Conservation (phyloP, 2,888 invertebrate species). For the Chalcis sispes region DNA sequence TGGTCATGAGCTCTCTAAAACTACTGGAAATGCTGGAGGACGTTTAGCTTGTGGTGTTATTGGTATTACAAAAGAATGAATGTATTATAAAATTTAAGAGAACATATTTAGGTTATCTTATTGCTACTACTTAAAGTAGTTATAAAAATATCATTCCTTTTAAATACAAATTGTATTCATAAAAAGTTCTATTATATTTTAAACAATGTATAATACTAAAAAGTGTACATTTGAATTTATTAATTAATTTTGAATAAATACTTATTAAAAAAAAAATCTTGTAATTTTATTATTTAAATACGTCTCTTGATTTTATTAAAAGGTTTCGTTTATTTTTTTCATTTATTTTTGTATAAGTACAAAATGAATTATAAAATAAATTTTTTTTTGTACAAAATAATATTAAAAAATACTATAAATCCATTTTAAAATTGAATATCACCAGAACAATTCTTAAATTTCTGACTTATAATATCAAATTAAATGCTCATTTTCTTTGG, state of each 20-base stretch:
- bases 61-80: conserved; percentile 80
- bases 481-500: conserved; percentile 29
- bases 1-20: conserved; percentile 93
- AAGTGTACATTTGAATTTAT: conserved; percentile 26
- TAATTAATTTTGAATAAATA: conserved; percentile 48
- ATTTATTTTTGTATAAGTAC: conserved; percentile 32
- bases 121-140: conserved; percentile 38
- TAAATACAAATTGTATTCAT: conserved; percentile 23
- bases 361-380: conserved; percentile 29
- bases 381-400: conserved; percentile 37
- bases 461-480: neutral
- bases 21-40: conserved; percentile 96
- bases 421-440: conserved; percentile 22
- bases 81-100: conserved; percentile 36
- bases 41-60: conserved; percentile 93
- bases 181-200: conserved; percentile 38
- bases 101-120: conserved; percentile 35
- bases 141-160: conserved; percentile 51
- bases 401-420: conserved; percentile 26
- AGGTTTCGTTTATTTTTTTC: too few species aligned
- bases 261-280: conserved; percentile 1
- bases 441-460: conserved; percentile 1
- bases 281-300: conserved; percentile 1
- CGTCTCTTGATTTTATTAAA: neutral
- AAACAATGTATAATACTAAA: conserved; percentile 26